Evolutionary conservation across 2,113 vertebrate genomes (phyloP).

Genomic region (Hippocampus comes): DNA sequence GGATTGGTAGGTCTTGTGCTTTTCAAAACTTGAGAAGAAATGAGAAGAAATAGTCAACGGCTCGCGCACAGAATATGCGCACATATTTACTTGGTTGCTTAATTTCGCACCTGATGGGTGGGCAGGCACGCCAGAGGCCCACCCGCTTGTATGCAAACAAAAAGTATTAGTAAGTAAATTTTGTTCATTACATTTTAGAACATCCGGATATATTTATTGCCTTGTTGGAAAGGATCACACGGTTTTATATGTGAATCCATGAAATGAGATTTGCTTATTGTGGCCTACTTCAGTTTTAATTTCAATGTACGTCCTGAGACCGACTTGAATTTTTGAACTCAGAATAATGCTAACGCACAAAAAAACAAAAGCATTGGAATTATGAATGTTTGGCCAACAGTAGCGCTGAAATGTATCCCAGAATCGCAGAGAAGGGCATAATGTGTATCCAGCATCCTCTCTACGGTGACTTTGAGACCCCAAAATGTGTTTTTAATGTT

Average conservation of each 20-base stretch:
- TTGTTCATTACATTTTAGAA: not conserved
- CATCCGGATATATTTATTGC: not conserved
- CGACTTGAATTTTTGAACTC: not conserved
- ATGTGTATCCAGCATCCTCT: not conserved
- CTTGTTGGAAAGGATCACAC: not conserved
- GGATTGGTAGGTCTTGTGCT: not conserved
- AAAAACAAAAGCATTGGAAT: not conserved
- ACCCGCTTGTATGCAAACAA: no score
- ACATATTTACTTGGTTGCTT: no score
- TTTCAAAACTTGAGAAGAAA: no score
- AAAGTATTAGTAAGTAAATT: not conserved
- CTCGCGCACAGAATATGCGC: no score
- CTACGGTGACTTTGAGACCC: not conserved
- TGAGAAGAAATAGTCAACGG: no score
- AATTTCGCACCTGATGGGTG: no score
- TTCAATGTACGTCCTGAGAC: not conserved
- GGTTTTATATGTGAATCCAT: not conserved
- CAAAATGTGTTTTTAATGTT: constrained; percentile 12
- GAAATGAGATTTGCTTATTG: not conserved
- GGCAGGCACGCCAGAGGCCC: no score
- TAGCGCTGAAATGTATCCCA: not conserved
- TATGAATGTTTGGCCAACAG: not conserved
- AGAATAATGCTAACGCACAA: not conserved
- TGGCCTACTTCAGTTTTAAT: not conserved
- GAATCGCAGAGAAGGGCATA: not conserved